phyloP scores from a whole-genome alignment of 2,797 vertebrate species.

The Bradypodion pumilum region DNA sequence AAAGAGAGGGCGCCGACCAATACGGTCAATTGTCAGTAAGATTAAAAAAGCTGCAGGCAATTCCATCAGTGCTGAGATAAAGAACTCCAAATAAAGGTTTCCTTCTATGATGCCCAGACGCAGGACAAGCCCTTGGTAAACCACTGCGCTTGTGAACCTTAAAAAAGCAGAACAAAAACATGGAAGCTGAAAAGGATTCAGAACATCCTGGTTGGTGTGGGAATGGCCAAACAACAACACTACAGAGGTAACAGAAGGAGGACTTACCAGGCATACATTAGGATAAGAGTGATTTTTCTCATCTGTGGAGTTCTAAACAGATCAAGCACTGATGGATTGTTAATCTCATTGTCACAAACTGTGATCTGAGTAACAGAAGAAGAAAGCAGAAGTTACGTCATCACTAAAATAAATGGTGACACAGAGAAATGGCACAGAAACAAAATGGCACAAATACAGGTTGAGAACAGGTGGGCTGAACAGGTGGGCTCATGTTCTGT shows the following conservation, averaged over 20 bases:
- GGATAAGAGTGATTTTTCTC: conserved; percentile 88
- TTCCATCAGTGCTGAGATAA: conserved; percentile 88
- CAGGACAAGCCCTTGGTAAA: conserved; percentile 96
- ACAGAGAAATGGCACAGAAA: background rate
- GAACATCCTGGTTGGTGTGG: background rate
- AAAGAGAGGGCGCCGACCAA: conserved; percentile 89
- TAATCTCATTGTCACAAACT: conserved; percentile 73
- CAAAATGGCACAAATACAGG: background rate
- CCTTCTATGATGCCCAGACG: conserved; percentile 88
- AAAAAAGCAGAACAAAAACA: conserved; percentile 4
- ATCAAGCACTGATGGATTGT: conserved; percentile 82
- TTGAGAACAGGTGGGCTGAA: background rate
- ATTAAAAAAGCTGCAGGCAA: conserved; percentile 89
- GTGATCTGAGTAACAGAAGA: conserved; percentile 74
- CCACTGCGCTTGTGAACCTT: conserved; percentile 94
- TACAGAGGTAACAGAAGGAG: background rate
- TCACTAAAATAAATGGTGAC: too few species aligned
- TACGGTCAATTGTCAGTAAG: conserved; percentile 88
- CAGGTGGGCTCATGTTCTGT: background rate
- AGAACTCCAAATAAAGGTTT: conserved; percentile 90
- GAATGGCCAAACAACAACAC: background rate
- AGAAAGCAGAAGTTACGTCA: conserved; percentile 4
- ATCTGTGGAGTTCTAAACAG: conserved; percentile 88
- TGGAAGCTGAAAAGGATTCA: background rate
- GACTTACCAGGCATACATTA: conserved; percentile 92